phyloP scores from a whole-genome alignment of 2,113 vertebrate genomes.

The Porphyrio hochstetteri region DNA sequence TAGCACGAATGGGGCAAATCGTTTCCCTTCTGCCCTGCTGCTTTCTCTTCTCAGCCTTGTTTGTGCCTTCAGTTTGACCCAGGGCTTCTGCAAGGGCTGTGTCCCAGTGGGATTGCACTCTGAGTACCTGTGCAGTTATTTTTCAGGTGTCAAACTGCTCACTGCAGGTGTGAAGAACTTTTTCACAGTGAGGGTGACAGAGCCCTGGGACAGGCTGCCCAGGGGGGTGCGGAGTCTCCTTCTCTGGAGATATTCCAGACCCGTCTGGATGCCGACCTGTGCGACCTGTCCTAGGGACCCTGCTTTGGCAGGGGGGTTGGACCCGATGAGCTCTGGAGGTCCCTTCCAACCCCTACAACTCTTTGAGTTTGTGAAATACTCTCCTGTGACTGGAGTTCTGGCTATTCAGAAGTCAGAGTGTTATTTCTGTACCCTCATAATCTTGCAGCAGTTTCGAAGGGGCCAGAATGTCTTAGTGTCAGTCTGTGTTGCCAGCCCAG shows the following conservation, averaged over 20 bases:
- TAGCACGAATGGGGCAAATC: not conserved
- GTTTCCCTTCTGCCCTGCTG: not conserved
- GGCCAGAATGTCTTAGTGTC: not conserved
- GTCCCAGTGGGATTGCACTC: not conserved
- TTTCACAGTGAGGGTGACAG: no score
- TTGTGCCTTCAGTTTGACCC: not conserved
- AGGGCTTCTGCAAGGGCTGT: not conserved
- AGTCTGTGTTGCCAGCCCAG: not conserved
- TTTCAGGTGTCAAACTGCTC: not conserved
- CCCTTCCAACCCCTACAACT: no score
- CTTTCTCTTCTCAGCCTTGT: not conserved
- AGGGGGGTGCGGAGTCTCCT: no score
- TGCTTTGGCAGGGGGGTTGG: no score
- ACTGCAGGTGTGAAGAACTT: not conserved
- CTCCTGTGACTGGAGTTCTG: not conserved
- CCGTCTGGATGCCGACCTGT: no score
- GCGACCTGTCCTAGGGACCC: no score
- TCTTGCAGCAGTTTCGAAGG: not conserved
- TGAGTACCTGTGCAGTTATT: not conserved
- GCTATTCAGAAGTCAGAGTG: not conserved
- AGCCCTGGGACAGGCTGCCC: no score
- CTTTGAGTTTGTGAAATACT: not conserved
- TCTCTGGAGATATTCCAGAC: no score
- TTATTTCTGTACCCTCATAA: not conserved
- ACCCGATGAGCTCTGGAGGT: no score